phyloP scores from a whole-genome alignment of 1,140 invertebrate genomes.

The Aphaenogaster rudis region DNA sequence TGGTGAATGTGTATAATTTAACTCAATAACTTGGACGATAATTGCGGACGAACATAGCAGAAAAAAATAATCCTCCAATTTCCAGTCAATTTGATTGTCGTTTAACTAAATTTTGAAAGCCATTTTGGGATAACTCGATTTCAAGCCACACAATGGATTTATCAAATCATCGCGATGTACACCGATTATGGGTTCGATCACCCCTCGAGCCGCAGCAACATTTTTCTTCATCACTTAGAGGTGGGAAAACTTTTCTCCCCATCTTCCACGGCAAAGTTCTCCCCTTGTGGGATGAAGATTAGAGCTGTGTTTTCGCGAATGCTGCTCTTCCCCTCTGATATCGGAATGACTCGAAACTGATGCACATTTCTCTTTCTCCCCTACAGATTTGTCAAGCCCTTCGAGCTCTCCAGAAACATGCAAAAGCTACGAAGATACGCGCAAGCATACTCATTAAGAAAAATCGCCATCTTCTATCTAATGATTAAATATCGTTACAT shows the following conservation, averaged over 20 bases:
- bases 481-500: slow-evolving; percentile 23
- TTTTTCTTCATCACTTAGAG: slow-evolving; percentile 60
- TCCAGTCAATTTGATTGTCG: slow-evolving; percentile 48
- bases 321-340: slow-evolving; percentile 63
- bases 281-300: slow-evolving; percentile 69
- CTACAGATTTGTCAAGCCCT: slow-evolving; percentile 66
- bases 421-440: neutral
- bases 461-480: neutral
- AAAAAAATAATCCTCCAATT: slow-evolving; percentile 54
- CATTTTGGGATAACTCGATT: slow-evolving; percentile 51
- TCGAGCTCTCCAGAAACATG: slow-evolving; percentile 15
- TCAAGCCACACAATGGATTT: slow-evolving; percentile 54
- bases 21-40: slow-evolving; percentile 18
- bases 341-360: slow-evolving; percentile 65
- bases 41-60: slow-evolving; percentile 1
- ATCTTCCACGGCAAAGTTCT: slow-evolving; percentile 48
- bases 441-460: neutral
- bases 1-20: neutral
- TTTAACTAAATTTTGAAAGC: slow-evolving; percentile 44
- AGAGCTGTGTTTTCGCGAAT: slow-evolving; percentile 69
- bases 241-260: slow-evolving; percentile 69
- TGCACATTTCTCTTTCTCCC: slow-evolving; percentile 73
- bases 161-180: slow-evolving; percentile 60
- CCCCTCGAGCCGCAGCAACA: slow-evolving; percentile 36
- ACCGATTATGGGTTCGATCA: slow-evolving; percentile 58